These are phyloP conservation scores for Dendropsophus ebraccatus DNA, from an alignment of 2,113 vertebrate species.

Conservation along the genomic window DNA sequence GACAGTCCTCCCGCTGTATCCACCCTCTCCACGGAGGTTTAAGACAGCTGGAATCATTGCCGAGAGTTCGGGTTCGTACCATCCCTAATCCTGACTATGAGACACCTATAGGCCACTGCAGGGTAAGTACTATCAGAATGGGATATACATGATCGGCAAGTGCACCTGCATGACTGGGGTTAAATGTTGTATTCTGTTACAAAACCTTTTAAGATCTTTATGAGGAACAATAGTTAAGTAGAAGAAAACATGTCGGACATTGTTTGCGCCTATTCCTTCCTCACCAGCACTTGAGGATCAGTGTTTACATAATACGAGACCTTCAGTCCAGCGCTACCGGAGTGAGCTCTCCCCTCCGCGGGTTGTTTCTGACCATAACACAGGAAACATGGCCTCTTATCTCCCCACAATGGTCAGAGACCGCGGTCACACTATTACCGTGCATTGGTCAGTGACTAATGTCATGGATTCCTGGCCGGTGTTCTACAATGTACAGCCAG, in stretches of 20 bases:
- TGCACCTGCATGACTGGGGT: not conserved
- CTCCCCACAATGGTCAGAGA: conserved; percentile 26
- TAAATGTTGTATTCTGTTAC: not conserved
- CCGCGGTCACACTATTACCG: not conserved
- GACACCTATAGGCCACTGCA: not conserved
- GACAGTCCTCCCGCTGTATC: too few relatives aligned
- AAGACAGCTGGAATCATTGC: too few relatives aligned
- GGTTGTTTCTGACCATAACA: conserved; percentile 34
- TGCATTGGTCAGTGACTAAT: conserved; percentile 13
- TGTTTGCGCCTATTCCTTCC: not conserved
- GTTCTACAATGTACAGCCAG: not conserved
- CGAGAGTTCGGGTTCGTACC: too few relatives aligned
- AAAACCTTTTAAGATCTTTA: not conserved
- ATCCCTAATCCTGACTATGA: too few relatives aligned
- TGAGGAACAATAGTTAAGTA: conserved; percentile 1
- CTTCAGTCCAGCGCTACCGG: not conserved
- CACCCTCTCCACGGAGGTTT: too few relatives aligned
- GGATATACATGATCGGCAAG: not conserved
- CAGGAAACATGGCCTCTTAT: conserved; percentile 38
- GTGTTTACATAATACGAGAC: conserved; percentile 43
- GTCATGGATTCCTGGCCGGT: conserved; percentile 2
- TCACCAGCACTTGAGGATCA: conserved; percentile 13
- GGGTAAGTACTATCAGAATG: not conserved
- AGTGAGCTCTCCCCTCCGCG: not conserved
- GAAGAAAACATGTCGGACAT: conserved; percentile 35